A percentile compares a stretch with the other conserved stretches of the same genome.
These are phyloP conservation scores for Euclidia mi DNA, from an alignment of 2,888 invertebrate species.

Conservation along the genomic window DNA sequence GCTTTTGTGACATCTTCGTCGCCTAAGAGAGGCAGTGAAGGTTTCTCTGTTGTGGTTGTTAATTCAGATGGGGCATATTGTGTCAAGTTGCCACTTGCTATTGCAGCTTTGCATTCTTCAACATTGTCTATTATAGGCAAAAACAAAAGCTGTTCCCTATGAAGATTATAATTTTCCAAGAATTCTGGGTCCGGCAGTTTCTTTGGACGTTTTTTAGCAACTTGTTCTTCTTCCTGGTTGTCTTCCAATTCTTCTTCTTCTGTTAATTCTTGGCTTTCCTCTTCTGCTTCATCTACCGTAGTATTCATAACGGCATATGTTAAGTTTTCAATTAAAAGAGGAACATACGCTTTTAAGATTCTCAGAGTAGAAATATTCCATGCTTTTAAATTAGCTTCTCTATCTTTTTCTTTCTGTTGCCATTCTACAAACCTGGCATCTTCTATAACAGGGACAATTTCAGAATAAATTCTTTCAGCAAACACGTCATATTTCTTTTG, in stretches of 20 bases:
- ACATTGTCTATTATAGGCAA: conserved; percentile 74
- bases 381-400: conserved; percentile 68
- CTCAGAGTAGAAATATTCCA: conserved; percentile 72
- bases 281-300: conserved; percentile 7
- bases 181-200: conserved; percentile 10
- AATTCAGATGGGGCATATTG: conserved; percentile 80
- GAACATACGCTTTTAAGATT: conserved; percentile 63
- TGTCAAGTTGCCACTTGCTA: conserved; percentile 58
- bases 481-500: conserved; percentile 67
- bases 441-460: conserved; percentile 81
- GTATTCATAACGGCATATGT: background rate
- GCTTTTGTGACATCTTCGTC: conserved; percentile 82
- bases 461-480: conserved; percentile 75
- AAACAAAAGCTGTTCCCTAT: conserved; percentile 57
- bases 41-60: conserved; percentile 59
- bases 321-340: conserved; percentile 55
- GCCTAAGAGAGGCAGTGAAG: conserved; percentile 79
- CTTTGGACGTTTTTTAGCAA: conserved; percentile 16
- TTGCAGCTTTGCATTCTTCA: conserved; percentile 61
- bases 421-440: conserved; percentile 73
- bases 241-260: no score
- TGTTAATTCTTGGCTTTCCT: no score
- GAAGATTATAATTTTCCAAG: conserved; percentile 22
- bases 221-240: conserved; percentile 18
- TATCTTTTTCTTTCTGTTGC: conserved; percentile 76